Evolutionary conservation across 2,888 invertebrate genomes (phyloP).

Genomic region (Cantharis flavilabris): DNA sequence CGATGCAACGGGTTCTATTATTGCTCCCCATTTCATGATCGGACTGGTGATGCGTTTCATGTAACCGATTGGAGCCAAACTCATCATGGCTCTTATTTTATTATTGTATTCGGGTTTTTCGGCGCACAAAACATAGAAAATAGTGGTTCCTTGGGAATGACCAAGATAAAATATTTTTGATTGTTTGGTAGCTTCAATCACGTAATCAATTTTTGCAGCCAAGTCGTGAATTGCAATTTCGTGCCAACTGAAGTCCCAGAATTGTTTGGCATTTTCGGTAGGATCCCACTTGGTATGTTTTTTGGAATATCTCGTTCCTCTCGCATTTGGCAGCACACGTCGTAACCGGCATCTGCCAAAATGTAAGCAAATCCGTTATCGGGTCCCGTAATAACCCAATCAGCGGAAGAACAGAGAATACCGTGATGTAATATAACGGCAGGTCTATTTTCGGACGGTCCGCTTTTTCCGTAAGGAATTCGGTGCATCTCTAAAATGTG

Average conservation of each 20-base stretch:
- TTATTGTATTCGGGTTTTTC: slow-evolving; percentile 18
- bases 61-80: slow-evolving; percentile 70
- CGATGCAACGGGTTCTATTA: slow-evolving; percentile 67
- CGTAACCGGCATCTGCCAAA: slow-evolving; percentile 48
- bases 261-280: slow-evolving; percentile 18
- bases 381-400: slow-evolving; percentile 58
- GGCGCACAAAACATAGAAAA: slow-evolving; percentile 12
- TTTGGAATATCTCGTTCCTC: slow-evolving; percentile 64
- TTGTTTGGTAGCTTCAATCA: slow-evolving; percentile 47
- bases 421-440: slow-evolving; percentile 58
- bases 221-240: slow-evolving; percentile 77
- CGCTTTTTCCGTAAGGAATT: slow-evolving; percentile 20
- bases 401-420: slow-evolving; percentile 55
- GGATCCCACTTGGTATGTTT: slow-evolving; percentile 52
- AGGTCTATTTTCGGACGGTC: slow-evolving; percentile 46
- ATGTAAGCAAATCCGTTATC: slow-evolving; percentile 56
- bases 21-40: slow-evolving; percentile 52
- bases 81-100: slow-evolving; percentile 62
- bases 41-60: slow-evolving; percentile 43
- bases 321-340: slow-evolving; percentile 63
- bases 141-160: slow-evolving; percentile 24
- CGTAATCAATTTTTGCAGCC: slow-evolving; percentile 76
- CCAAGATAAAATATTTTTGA: slow-evolving; percentile 26
- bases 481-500: slow-evolving; percentile 58
- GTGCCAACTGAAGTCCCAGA: slow-evolving; percentile 67